Percentiles rank a stretch among this genome's conserved stretches.
phyloP scores from a whole-genome alignment of 2,113 vertebrate species.

The Montifringilla adamsi region DNA sequence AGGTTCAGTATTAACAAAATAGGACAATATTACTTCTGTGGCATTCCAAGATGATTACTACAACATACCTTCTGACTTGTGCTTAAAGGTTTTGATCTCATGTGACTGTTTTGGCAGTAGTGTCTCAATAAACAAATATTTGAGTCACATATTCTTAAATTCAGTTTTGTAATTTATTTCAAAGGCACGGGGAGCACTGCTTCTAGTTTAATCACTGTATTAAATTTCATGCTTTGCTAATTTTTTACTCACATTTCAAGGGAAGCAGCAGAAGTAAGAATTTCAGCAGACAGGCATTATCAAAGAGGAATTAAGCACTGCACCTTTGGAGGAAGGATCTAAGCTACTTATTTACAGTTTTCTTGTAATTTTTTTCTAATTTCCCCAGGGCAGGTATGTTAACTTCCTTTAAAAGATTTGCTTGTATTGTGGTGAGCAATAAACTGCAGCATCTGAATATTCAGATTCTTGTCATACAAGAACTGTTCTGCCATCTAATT shows the following conservation, averaged over 20 bases:
- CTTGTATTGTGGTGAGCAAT: not conserved
- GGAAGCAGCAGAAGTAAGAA: not conserved
- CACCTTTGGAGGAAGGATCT: not conserved
- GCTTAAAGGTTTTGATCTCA: not conserved
- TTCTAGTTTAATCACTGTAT: not conserved
- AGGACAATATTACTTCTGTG: not conserved
- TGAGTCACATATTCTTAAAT: not conserved
- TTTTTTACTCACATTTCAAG: rapidly evolving
- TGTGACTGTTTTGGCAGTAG: not conserved
- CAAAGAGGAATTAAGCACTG: not conserved
- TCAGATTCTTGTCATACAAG: not conserved
- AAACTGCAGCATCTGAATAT: not conserved
- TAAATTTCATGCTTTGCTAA: not conserved
- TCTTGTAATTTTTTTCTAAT: not conserved
- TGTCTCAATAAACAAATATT: not conserved
- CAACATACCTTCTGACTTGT: not conserved
- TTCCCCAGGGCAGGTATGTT: not conserved
- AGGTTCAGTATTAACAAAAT: not conserved
- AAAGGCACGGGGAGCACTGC: not conserved
- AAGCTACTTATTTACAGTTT: not conserved
- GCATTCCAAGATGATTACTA: not conserved
- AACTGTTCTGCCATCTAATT: not conserved
- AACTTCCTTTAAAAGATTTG: not conserved
- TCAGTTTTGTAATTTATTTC: not conserved
- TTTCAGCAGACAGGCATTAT: not conserved